These are phyloP conservation scores for Labeo calbasu DNA, from an alignment of 2,797 vertebrate species.

Conservation along the genomic window DNA sequence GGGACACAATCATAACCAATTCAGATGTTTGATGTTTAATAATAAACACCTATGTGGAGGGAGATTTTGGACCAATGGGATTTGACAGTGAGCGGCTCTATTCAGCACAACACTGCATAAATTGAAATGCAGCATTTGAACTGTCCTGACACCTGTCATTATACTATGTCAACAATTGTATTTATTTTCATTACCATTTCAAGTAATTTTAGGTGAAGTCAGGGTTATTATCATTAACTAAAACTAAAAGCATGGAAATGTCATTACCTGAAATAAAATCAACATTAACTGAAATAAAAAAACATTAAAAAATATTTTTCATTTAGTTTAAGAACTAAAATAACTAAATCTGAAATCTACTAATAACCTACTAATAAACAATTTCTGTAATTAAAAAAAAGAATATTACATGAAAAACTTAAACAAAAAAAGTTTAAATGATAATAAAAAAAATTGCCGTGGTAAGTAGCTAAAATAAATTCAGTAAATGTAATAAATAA, in stretches of 20 bases:
- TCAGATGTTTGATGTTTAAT: slow-evolving; percentile 23
- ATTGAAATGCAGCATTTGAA: not conserved
- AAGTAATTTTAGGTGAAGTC: not conserved
- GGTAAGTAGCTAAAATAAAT: no score
- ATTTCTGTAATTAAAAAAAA: no score
- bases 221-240: not conserved
- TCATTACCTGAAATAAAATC: not conserved
- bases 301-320: no score
- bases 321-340: no score
- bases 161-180: not conserved
- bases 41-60: not conserved
- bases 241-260: not conserved
- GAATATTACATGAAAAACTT: no score
- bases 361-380: no score
- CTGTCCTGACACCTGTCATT: not conserved
- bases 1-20: not conserved
- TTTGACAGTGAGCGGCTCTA: not conserved
- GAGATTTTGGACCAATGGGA: not conserved
- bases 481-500: no score
- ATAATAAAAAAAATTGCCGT: no score
- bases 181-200: not conserved
- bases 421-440: no score
- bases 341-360: no score
- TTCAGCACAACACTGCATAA: not conserved
- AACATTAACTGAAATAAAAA: not conserved